A percentile compares a stretch with the other conserved stretches of the same genome.
Conservation (phyloP, 2,113 vertebrate species). For the Panthera leo region DNA sequence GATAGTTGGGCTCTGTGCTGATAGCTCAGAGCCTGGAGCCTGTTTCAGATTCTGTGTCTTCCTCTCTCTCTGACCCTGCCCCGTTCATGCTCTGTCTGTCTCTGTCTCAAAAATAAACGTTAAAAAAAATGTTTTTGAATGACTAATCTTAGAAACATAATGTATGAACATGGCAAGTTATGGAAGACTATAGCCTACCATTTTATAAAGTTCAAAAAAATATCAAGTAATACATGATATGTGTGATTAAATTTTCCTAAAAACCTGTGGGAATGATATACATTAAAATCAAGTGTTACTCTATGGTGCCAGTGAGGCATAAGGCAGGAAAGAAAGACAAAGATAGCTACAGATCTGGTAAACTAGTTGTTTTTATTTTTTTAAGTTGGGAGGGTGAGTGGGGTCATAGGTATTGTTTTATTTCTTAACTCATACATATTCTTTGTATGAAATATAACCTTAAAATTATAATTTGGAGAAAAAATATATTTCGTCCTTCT, state of each 20-base stretch:
- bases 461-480: background rate
- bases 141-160: background rate
- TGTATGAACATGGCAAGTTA: background rate
- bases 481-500: background rate
- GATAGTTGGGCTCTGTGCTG: background rate
- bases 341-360: background rate
- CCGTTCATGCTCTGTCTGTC: no score
- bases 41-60: no score
- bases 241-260: conserved; percentile 14
- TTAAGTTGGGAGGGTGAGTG: background rate
- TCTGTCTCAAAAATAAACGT: no score
- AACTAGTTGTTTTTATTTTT: background rate
- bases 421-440: background rate
- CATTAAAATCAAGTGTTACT: conserved; percentile 9
- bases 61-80: no score
- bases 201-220: conserved; percentile 42
- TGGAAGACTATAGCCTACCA: background rate
- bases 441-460: background rate
- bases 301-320: background rate
- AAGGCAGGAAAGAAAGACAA: background rate
- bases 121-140: no score
- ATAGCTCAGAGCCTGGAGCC: no score
- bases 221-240: background rate
- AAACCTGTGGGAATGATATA: background rate
- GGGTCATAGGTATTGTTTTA: background rate